These are phyloP conservation scores for Rhagologus leucostigma DNA, from an alignment of 2,113 vertebrate genomes.

Conservation along the genomic window DNA sequence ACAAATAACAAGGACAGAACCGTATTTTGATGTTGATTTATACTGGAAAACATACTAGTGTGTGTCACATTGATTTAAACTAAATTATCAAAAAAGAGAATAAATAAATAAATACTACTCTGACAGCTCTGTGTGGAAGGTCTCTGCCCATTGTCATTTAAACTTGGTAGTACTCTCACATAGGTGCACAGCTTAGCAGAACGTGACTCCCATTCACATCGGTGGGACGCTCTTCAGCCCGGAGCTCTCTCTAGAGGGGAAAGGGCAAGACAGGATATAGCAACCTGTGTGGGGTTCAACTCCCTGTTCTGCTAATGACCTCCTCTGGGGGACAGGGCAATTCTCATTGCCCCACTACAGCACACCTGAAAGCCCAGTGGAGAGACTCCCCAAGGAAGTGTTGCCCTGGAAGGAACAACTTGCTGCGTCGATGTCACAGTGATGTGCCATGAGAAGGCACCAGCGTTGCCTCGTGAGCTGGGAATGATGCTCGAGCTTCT, in stretches of 20 bases:
- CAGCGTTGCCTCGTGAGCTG: accelerated
- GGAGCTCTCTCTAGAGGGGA: not conserved
- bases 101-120: not conserved
- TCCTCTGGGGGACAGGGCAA: not conserved
- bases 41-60: not conserved
- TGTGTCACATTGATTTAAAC: slow-evolving; percentile 41
- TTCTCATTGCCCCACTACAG: not conserved
- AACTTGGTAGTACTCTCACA: not conserved
- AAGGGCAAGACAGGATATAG: not conserved
- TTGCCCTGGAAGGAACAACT: not conserved
- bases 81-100: slow-evolving; percentile 27
- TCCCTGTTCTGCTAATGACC: not conserved
- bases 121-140: slow-evolving; percentile 12
- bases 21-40: slow-evolving; percentile 43
- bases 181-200: slow-evolving; percentile 29
- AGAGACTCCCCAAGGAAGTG: not conserved
- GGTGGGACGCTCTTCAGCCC: not conserved
- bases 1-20: slow-evolving; percentile 24
- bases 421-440: accelerated
- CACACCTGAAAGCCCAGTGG: not conserved
- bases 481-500: not conserved
- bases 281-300: not conserved
- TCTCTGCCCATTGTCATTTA: slow-evolving; percentile 6
- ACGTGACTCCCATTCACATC: not conserved
- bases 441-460: not conserved